These are phyloP conservation scores for Sapayoa aenigma DNA, from an alignment of 2,113 vertebrate genomes.

Conservation along the genomic window DNA sequence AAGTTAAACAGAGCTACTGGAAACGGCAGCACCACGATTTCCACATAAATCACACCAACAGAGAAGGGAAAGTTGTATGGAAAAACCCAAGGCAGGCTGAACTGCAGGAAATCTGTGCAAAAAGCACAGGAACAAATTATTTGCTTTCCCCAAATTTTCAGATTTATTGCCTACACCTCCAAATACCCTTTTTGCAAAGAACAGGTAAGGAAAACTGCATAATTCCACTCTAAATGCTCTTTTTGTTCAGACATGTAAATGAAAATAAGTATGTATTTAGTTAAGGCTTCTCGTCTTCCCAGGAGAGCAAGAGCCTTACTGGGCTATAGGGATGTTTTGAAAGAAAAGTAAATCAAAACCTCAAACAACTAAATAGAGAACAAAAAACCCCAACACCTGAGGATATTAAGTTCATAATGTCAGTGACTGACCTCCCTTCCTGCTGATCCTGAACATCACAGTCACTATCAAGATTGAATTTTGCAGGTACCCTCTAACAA, in stretches of 20 bases:
- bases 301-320: background rate
- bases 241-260: background rate
- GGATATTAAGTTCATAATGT: background rate
- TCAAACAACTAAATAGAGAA: background rate
- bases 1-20: background rate
- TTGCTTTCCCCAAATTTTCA: background rate
- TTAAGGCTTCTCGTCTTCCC: background rate
- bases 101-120: background rate
- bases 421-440: background rate
- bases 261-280: background rate
- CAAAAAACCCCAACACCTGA: background rate
- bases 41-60: background rate
- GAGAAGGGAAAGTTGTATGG: background rate
- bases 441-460: background rate
- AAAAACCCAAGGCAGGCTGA: background rate
- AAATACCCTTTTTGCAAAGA: background rate
- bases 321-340: background rate
- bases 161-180: background rate
- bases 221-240: background rate
- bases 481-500: background rate
- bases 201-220: background rate
- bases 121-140: background rate
- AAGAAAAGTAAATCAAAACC: background rate
- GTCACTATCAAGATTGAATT: background rate
- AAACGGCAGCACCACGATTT: background rate